These are phyloP conservation scores for Poecilobothrus nobilitatus DNA, from an alignment of 2,888 invertebrate genomes.

Conservation along the genomic window DNA sequence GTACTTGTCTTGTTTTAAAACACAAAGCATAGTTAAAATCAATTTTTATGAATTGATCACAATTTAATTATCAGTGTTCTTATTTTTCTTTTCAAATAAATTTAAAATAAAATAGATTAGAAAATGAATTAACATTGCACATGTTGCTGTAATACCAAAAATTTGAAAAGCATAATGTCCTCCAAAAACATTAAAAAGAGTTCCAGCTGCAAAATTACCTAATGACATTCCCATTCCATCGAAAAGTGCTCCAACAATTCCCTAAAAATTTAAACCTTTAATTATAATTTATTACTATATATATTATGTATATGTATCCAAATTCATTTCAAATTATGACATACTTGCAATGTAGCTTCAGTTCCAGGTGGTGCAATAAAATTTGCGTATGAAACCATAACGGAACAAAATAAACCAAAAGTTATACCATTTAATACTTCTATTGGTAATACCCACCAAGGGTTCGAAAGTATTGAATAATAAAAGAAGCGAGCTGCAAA, in stretches of 20 bases:
- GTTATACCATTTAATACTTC: not conserved
- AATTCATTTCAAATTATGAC: not conserved
- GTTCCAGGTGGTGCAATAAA: not conserved
- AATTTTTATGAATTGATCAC: no score
- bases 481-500: not conserved
- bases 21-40: no score
- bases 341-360: not conserved
- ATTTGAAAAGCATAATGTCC: not conserved
- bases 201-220: not conserved
- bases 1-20: no score
- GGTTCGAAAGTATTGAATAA: not conserved
- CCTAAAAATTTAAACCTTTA: slow-evolving; percentile 46
- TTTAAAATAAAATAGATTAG: not conserved
- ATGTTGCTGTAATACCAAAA: not conserved
- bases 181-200: not conserved
- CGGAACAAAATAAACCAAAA: not conserved
- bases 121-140: not conserved
- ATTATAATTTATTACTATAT: not conserved
- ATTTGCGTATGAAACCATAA: not conserved
- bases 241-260: not conserved
- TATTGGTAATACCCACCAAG: slow-evolving; percentile 1
- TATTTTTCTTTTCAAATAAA: no score
- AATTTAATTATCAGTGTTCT: no score
- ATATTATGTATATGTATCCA: no score
- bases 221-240: not conserved